These are phyloP conservation scores for Accipiter virgatus DNA, from an alignment of 2,113 vertebrate species.

Conservation along the genomic window DNA sequence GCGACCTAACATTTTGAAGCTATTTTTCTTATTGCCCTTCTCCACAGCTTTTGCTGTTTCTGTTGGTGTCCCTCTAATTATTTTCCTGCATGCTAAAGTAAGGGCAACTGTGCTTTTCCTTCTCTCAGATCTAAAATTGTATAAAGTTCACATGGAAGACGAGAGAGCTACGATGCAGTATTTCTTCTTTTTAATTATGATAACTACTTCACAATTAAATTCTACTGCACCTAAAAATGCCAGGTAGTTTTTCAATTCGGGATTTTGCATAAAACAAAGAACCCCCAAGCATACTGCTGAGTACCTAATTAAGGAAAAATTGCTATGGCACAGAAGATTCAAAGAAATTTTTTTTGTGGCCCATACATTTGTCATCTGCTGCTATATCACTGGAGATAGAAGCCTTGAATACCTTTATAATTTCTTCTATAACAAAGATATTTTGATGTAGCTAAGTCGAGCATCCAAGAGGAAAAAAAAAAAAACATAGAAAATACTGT, in stretches of 20 bases:
- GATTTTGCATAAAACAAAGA: not conserved
- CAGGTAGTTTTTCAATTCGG: not conserved
- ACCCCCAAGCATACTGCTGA: not conserved
- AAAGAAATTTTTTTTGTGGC: not conserved
- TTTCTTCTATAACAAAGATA: not conserved
- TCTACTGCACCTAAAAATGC: not conserved
- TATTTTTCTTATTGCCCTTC: not conserved
- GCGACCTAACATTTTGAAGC: not conserved
- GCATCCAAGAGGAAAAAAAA: not conserved
- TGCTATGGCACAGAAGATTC: not conserved
- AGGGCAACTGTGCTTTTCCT: not conserved
- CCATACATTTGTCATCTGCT: not conserved
- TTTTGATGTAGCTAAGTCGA: not conserved
- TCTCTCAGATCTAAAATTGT: not conserved
- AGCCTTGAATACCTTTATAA: not conserved
- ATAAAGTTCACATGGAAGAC: not conserved
- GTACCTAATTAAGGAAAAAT: not conserved
- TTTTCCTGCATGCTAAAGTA: not conserved
- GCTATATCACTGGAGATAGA: not conserved
- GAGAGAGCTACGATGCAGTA: rapidly evolving
- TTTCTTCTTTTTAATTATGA: not conserved
- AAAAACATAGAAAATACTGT: not conserved
- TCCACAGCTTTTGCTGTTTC: not conserved
- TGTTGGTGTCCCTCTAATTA: not conserved
- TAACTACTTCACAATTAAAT: not conserved